Conservation (phyloP, 2,797 vertebrate genomes). For the Nyctalus aviator region DNA sequence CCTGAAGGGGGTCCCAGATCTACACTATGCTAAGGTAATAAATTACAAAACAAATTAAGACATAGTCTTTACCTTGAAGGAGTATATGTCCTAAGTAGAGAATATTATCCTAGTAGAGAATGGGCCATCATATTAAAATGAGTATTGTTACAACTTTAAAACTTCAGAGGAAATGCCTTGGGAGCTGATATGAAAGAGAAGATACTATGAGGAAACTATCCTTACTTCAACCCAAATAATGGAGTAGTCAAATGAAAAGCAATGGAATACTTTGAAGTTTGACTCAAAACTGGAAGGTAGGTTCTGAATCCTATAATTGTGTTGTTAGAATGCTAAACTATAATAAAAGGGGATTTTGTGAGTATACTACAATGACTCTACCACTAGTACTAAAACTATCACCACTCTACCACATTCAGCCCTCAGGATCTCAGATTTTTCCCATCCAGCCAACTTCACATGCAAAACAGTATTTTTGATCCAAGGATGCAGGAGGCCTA, state of each 20-base stretch:
- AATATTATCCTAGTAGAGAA: not conserved
- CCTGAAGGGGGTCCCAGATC: no score
- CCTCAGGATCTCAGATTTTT: not conserved
- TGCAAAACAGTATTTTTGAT: not conserved
- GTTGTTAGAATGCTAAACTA: not conserved
- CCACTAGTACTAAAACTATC: no score
- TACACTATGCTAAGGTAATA: not conserved
- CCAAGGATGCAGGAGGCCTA: not conserved
- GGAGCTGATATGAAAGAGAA: not conserved
- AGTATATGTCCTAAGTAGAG: not conserved
- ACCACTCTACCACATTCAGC: not conserved
- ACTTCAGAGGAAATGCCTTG: not conserved
- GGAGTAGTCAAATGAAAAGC: not conserved
- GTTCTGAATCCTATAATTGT: not conserved
- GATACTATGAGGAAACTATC: not conserved
- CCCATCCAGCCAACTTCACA: not conserved
- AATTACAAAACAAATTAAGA: not conserved
- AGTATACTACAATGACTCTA: not conserved
- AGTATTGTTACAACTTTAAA: not conserved
- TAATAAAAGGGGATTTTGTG: not conserved
- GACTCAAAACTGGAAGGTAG: not conserved
- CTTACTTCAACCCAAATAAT: not conserved
- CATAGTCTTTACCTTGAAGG: not conserved
- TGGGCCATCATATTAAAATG: not conserved
- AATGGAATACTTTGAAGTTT: not conserved